Evolutionary conservation across 2,888 invertebrate genomes (phyloP), one percentile per base, ranked within the genome.

Genomic region (Tinea semifulvella): DNA sequence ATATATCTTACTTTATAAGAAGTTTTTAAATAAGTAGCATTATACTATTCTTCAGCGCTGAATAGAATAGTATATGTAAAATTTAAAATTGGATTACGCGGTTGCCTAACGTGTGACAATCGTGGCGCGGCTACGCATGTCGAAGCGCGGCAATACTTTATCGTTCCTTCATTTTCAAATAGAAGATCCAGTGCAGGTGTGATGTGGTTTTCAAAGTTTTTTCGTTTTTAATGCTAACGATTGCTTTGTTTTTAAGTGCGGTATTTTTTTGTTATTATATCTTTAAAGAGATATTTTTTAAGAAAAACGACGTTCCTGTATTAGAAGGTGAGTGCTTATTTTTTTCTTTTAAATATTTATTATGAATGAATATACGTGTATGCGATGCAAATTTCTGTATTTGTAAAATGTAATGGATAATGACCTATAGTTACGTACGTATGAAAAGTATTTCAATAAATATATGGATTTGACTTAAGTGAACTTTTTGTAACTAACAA

Each of bases 151-250:
- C n/a, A 27, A 27, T 7, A n/a, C 31, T 18, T 17, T 14, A 18
- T 36, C 17, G 11, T 36, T 2, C 10, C 18, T 36, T 36, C 18
- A 18, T 10, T 36, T 35, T 16, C 10, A 31, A 31, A 31, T 31
- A 31, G 7, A 8, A 10, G 18, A 18, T 17, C 6, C 4, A 36
- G 36, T 36, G 36, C n/a, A n/a, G n/a, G 10, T 36, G 36, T 36
- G 36, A 36, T 36, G 36, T 36, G 36, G 16, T 36, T 36, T 7
- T 18, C 16, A n/a, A 16, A 18, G 36, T 16, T 36, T 36, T 36
- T 36, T 36, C 36, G 36, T 16, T 36, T 36, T 36, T 36, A n/a
- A 36, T 36, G 36, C n/a, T 36, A 36, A 36, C 36, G n/a, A 18
- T 36, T 36, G 36, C 17, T 18, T 18, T 36, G 8, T 18, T 36